phyloP scores from a whole-genome alignment of 1,140 invertebrate species.

The Ooceraea biroi region DNA sequence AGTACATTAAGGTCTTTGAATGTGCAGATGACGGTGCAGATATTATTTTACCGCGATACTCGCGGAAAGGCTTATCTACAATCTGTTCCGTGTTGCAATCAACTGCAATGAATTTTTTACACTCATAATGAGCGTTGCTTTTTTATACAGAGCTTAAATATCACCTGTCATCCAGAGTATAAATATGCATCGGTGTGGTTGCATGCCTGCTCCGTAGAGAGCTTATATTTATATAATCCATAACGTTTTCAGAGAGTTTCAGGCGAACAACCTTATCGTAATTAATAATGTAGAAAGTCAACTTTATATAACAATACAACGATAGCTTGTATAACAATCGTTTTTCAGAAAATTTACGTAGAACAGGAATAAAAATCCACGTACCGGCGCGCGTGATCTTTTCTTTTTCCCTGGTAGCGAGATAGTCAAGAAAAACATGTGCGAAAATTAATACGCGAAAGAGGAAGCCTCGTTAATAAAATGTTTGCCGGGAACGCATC shows the following conservation, averaged over 20 bases:
- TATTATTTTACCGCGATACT: neutral
- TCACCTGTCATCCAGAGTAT: neutral
- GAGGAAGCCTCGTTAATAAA: conserved; percentile 39
- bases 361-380: neutral
- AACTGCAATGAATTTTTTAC: neutral
- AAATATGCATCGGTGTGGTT: neutral
- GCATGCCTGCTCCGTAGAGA: too few species aligned
- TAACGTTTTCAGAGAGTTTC: neutral
- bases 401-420: too few species aligned
- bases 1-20: neutral
- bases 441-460: conserved; percentile 2
- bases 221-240: neutral
- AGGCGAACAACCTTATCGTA: neutral
- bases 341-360: conserved; percentile 15
- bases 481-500: conserved; percentile 23
- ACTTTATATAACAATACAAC: too few species aligned
- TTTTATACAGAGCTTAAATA: neutral
- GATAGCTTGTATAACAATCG: conserved; percentile 7
- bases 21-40: neutral
- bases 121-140: neutral
- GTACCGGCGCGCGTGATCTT: conserved; percentile 2
- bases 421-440: neutral
- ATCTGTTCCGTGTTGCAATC: neutral
- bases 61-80: neutral
- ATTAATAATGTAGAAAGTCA: neutral